These are phyloP conservation scores for Rhamnusium bicolor DNA, from an alignment of 2,888 invertebrate species.

Conservation along the genomic window DNA sequence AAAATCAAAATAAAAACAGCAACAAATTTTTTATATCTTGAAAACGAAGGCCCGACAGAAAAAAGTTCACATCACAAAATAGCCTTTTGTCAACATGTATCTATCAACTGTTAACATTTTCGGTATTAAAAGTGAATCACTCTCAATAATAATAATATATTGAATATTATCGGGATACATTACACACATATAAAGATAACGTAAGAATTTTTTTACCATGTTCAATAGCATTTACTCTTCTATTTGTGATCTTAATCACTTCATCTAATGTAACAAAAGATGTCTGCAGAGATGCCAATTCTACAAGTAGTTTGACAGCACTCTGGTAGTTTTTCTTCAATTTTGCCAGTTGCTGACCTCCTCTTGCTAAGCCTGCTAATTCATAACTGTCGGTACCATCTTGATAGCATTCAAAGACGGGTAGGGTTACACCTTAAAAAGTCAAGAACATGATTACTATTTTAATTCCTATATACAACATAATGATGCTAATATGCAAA, in stretches of 20 bases:
- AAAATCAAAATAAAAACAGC: too few relatives aligned
- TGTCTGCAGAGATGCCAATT: constrained; percentile 97
- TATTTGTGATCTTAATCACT: constrained; percentile 98
- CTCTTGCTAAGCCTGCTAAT: constrained; percentile 95
- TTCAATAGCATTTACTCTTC: constrained; percentile 99
- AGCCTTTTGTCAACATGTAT: too few relatives aligned
- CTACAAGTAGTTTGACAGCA: constrained; percentile 95
- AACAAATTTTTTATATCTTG: too few relatives aligned
- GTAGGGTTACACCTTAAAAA: constrained; percentile 87
- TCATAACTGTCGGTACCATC: constrained; percentile 98
- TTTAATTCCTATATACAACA: too few relatives aligned
- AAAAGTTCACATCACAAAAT: too few relatives aligned
- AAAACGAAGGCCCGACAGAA: too few relatives aligned
- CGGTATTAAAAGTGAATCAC: too few relatives aligned
- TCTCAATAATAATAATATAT: too few relatives aligned
- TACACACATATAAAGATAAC: too few relatives aligned
- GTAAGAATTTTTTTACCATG: constrained; percentile 81
- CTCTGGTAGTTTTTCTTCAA: constrained; percentile 98
- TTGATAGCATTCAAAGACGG: constrained; percentile 94
- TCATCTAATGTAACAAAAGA: constrained; percentile 99
- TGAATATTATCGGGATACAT: too few relatives aligned
- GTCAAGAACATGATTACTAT: too few relatives aligned
- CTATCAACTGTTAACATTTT: too few relatives aligned
- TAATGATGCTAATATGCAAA: background rate
- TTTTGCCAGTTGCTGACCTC: constrained; percentile 97